phyloP scores from a whole-genome alignment of 2,797 vertebrate species.

The Perodicticus potto region DNA sequence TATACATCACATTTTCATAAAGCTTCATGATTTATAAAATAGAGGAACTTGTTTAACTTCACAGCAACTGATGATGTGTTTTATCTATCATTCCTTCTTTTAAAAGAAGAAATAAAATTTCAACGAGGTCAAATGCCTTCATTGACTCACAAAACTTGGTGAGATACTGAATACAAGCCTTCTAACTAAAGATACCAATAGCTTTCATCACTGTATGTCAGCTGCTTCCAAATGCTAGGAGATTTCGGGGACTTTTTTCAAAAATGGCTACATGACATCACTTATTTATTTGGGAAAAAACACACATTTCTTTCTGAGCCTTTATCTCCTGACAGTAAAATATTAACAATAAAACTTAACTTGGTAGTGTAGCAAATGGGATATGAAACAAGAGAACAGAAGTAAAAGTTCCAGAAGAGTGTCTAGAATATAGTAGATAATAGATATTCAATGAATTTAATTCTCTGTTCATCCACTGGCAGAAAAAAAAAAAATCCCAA shows the following conservation, averaged over 20 bases:
- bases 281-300: neutral
- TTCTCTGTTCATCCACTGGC: neutral
- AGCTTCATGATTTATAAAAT: neutral
- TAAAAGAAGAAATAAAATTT: neutral
- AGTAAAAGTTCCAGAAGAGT: neutral
- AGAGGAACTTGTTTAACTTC: neutral
- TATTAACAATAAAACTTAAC: neutral
- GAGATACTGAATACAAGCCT: neutral
- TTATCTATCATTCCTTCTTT: neutral
- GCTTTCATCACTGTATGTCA: neutral
- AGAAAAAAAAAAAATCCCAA: neutral
- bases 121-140: neutral
- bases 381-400: neutral
- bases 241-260: neutral
- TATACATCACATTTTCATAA: neutral
- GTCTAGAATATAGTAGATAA: neutral
- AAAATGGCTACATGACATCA: neutral
- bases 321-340: constrained; percentile 12
- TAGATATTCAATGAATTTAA: neutral
- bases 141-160: neutral
- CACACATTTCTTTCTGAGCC: neutral
- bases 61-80: neutral
- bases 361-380: neutral
- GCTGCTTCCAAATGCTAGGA: neutral
- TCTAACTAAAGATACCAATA: neutral